Base-by-base conservation (phyloP, 1,140 invertebrate species). In the Chrysoperla carnea region DNA sequence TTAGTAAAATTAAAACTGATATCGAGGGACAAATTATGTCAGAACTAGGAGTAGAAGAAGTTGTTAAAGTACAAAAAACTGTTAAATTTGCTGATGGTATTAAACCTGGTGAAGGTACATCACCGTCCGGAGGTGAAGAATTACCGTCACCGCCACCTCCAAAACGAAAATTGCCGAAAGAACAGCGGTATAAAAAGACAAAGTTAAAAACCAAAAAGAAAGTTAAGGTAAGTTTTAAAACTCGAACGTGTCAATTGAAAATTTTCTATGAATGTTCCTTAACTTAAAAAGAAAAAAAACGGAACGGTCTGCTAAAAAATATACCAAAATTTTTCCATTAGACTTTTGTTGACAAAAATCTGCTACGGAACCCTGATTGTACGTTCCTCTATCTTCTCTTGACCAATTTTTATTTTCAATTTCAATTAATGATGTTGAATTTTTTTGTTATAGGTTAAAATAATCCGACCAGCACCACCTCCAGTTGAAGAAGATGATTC, bases 51-150 rank as follows among this genome's bases (percentile, higher is more conserved):
- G 17, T 23, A 23, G 17, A 23, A 23, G 17, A 23, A 23, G 5
- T 5, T 23, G 2, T 23, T 23, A 23, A 23, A 23, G 8, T 41
- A 50, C 39, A 28, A 46, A 57, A 76, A 48, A 60, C 53, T 8
- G 75, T 78, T 0, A 68, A 72, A 50, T 78, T 78, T 51, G 73
- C 73, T 5, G 74, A 77, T 57, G 75, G 73, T 15, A 59, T 77
- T 13, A 60, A 64, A 43, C 75, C 75, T n/a, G 75, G 75, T 0
- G 71, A 75, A 48, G 75, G 75, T 0, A 76, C 73, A 1, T 75
- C 72, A 46, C 69, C 72, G 0, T 75, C 71, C 28, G 74, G 69
- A 8, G 72, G 72, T 3, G 74, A 78, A 50, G 74, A 76, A 40
- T 64, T 76, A 51, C 64, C 68, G 6, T 76, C 73, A 2, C 72